phyloP scores from a whole-genome alignment of 2,888 invertebrate genomes.

The Nezara viridula region DNA sequence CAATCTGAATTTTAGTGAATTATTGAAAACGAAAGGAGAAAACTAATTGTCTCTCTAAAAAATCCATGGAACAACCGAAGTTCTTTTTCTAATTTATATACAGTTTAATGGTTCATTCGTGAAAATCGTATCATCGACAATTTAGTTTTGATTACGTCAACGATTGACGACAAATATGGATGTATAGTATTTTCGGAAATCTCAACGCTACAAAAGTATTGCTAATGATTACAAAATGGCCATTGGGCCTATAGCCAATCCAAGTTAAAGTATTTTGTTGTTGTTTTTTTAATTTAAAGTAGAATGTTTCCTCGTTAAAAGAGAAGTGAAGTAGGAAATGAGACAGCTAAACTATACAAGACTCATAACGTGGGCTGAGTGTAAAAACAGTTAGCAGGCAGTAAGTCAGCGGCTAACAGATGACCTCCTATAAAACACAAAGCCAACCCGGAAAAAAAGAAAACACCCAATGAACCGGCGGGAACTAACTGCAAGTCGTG shows the following conservation, averaged over 20 bases:
- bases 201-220: too few species aligned
- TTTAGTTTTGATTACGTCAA: too few species aligned
- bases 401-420: constrained; percentile 49
- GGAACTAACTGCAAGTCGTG: constrained; percentile 43
- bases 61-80: too few species aligned
- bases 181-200: too few species aligned
- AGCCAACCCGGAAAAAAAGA: constrained; percentile 19
- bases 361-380: constrained; percentile 31
- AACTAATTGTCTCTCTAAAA: too few species aligned
- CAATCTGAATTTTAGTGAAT: too few species aligned
- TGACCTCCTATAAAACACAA: constrained; percentile 58
- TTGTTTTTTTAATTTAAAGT: not conserved
- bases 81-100: too few species aligned
- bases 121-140: too few species aligned
- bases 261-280: not conserved
- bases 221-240: not conserved
- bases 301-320: constrained; percentile 18
- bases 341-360: constrained; percentile 46
- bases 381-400: constrained; percentile 57
- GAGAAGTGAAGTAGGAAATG: not conserved
- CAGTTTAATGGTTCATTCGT: too few species aligned
- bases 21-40: too few species aligned
- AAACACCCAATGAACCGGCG: constrained; percentile 22
- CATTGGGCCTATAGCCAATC: not conserved
- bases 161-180: too few species aligned